These are phyloP conservation scores for Isichthys henryi DNA, from an alignment of 2,113 vertebrate species.

Conservation along the genomic window DNA sequence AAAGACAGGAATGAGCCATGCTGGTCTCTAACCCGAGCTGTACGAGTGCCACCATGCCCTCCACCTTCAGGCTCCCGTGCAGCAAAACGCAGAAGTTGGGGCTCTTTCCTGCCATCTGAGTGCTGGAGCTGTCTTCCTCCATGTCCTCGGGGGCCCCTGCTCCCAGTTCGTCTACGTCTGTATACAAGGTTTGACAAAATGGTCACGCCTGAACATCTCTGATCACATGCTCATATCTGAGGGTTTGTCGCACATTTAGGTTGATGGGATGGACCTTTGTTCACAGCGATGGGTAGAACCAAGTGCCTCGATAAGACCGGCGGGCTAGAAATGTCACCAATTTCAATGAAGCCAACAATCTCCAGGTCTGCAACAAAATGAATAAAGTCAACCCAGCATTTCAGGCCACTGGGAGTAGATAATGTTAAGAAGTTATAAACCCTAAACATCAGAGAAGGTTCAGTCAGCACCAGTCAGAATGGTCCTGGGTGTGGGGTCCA, in stretches of 20 bases:
- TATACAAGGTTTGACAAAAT: slow-evolving; percentile 20
- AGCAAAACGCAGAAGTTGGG: slow-evolving; percentile 96
- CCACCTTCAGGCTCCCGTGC: slow-evolving; percentile 95
- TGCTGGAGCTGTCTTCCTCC: slow-evolving; percentile 89
- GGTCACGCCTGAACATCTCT: background rate
- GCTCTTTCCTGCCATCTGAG: slow-evolving; percentile 93
- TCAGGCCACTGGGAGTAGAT: background rate
- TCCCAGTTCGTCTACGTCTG: slow-evolving; percentile 93
- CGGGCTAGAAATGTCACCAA: slow-evolving; percentile 93
- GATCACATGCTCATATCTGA: background rate
- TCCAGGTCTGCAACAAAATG: slow-evolving; percentile 75
- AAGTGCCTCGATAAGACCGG: slow-evolving; percentile 92
- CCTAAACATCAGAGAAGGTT: slow-evolving; percentile 5
- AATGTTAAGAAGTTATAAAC: slow-evolving; percentile 19
- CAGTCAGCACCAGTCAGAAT: slow-evolving; percentile 76
- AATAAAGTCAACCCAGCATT: slow-evolving; percentile 11
- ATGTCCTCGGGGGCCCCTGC: slow-evolving; percentile 81
- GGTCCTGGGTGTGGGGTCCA: slow-evolving; percentile 79
- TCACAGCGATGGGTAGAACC: slow-evolving; percentile 90
- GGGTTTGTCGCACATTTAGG: background rate
- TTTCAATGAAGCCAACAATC: slow-evolving; percentile 95
- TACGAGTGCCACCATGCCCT: slow-evolving; percentile 97
- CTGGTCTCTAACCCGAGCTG: slow-evolving; percentile 76
- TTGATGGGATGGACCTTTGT: slow-evolving; percentile 73
- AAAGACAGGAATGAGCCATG: background rate